Base-by-base conservation (phyloP, 53 echinoderm and acorn worm genomes). In the Echinarachnius parma region DNA sequence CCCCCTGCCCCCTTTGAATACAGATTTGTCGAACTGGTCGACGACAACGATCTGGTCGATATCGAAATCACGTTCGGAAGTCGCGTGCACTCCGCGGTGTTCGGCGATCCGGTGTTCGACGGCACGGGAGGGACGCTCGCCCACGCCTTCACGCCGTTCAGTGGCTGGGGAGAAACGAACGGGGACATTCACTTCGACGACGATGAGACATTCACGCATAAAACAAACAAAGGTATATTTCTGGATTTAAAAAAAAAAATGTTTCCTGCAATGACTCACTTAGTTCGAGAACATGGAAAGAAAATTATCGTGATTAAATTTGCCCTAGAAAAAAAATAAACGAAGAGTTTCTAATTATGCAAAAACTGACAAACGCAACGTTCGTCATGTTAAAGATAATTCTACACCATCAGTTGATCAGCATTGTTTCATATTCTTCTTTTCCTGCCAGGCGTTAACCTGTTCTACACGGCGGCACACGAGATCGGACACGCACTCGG, bases 131-230 rank as follows among this genome's bases (percentile, higher is more conserved):
- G 94, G 4, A 87, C 87, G 2, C 48, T 94, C 64, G 94, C 77
- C 9, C 94, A 94, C 36, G 94, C 87, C 19, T 94, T 94, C 76
- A 78, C 78, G 10, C 94, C 94, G 16, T 90, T 87, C 53, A 90
- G 94, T 78, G 94, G 94, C 14, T 90, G 90, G 87, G 90, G 87
- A 20, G 58, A 59, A 10, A 74, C 84, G 5, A 81, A 94, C 72
- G 94, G 94, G 24, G 94, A 94, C 60, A 84, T 94, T 21, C 94
- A 94, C 55, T 84, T 84, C 46, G 94, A 94, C 32, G 90, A 94
- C 64, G 83, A 80, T 9, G 94, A 94, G 21, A 61, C 33, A 23
- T 94, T 87, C 79, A 84, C 83, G 15, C 90, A 90, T 31, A 80
- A 78, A 36, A 63, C 66, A 7, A 84, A 79, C 56, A 72, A 35